Conservation (phyloP, 2,113 vertebrate genomes). For the Halcyon malimbica region DNA sequence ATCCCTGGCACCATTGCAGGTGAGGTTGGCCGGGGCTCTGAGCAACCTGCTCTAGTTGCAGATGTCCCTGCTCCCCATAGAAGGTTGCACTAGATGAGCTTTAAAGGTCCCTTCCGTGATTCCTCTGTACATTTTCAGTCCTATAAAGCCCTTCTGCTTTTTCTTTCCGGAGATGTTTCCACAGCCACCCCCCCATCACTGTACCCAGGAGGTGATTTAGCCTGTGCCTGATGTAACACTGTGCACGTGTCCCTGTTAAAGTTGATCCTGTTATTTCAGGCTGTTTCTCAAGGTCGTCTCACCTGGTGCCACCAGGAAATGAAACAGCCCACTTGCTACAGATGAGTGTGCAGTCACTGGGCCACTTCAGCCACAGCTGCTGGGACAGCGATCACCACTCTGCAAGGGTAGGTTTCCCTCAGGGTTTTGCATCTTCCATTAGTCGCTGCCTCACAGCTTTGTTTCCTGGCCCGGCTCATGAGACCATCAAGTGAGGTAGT, state of each 20-base stretch:
- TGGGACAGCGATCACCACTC: neutral
- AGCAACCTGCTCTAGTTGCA: no score
- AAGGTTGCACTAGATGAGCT: neutral
- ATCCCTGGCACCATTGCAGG: no score
- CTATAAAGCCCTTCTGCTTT: fast-evolving
- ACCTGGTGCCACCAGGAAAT: neutral
- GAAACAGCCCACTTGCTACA: fast-evolving
- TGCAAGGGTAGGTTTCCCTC: neutral
- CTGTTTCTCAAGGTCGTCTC: neutral
- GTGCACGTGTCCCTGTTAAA: neutral
- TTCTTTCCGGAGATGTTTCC: neutral
- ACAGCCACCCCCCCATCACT: fast-evolving
- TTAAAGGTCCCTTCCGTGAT: neutral
- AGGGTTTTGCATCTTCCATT: neutral
- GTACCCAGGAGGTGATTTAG: neutral
- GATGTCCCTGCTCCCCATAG: no score
- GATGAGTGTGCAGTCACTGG: fast-evolving
- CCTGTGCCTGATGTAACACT: neutral
- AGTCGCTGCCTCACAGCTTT: neutral
- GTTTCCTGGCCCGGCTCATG: neutral
- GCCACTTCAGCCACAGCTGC: neutral
- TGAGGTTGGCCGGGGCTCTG: no score
- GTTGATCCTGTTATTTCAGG: neutral
- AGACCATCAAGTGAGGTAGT: neutral
- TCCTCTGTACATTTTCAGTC: neutral